phyloP scores from a whole-genome alignment of 2,797 vertebrate genomes.

The Acridotheres tristis region DNA sequence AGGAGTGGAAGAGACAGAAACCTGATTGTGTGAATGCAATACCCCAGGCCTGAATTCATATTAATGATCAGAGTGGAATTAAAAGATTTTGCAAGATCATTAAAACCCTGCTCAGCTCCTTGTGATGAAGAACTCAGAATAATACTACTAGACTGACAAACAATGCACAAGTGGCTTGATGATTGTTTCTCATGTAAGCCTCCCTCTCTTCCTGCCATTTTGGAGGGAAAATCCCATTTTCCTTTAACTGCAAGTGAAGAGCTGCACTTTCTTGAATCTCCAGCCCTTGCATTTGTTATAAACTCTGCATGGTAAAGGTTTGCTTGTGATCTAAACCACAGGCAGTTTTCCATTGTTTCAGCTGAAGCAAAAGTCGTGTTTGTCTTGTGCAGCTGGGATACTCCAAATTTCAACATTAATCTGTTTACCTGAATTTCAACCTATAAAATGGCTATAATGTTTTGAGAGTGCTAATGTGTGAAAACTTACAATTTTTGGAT shows the following conservation, averaged over 20 bases:
- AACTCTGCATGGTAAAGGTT: background rate
- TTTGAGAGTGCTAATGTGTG: background rate
- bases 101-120: background rate
- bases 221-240: background rate
- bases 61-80: background rate
- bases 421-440: background rate
- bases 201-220: background rate
- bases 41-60: background rate
- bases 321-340: background rate
- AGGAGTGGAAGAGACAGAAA: background rate
- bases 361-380: background rate
- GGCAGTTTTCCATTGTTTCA: background rate
- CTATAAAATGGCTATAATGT: background rate
- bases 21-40: background rate
- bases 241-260: background rate
- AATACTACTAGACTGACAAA: background rate
- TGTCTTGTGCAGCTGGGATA: background rate
- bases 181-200: background rate
- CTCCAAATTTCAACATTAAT: background rate
- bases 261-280: background rate
- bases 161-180: background rate
- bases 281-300: background rate
- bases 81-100: background rate
- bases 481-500: background rate
- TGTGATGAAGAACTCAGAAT: background rate